These are phyloP conservation scores for Epiblema foenella DNA, from an alignment of 2,888 invertebrate genomes.

Conservation along the genomic window DNA sequence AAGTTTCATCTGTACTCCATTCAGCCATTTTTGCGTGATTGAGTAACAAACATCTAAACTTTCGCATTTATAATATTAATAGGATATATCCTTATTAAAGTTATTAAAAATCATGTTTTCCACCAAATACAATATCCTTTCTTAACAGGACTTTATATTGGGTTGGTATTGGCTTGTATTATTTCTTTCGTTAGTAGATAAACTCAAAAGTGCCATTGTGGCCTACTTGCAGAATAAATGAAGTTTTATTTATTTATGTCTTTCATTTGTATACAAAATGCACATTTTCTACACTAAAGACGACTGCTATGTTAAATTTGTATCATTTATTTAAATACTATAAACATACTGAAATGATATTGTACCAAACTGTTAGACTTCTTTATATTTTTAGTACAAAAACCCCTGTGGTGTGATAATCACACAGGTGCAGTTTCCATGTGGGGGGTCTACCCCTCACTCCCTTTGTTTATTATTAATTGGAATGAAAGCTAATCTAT, in stretches of 20 bases:
- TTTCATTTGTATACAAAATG: not conserved
- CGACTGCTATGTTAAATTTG: not conserved
- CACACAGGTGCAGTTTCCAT: not conserved
- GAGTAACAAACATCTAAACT: too few relatives aligned
- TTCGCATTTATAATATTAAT: too few relatives aligned
- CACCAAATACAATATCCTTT: not conserved
- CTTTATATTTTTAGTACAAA: constrained; percentile 2
- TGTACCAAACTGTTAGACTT: not conserved
- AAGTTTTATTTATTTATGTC: too few relatives aligned
- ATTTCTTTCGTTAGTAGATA: too few relatives aligned
- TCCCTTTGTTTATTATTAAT: not conserved
- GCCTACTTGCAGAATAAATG: too few relatives aligned
- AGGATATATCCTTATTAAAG: not conserved
- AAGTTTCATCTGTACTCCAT: too few relatives aligned
- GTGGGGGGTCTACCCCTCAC: constrained; percentile 5
- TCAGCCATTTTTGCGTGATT: too few relatives aligned
- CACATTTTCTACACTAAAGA: not conserved
- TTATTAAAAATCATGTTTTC: not conserved
- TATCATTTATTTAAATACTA: too few relatives aligned
- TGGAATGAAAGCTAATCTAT: not conserved
- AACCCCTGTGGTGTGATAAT: not conserved
- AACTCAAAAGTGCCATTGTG: too few relatives aligned
- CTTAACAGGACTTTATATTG: too few relatives aligned
- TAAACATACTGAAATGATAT: not conserved
- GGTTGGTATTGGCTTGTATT: not conserved